Conservation (phyloP, 2,113 vertebrate genomes). For the Empidonax alnorum region DNA sequence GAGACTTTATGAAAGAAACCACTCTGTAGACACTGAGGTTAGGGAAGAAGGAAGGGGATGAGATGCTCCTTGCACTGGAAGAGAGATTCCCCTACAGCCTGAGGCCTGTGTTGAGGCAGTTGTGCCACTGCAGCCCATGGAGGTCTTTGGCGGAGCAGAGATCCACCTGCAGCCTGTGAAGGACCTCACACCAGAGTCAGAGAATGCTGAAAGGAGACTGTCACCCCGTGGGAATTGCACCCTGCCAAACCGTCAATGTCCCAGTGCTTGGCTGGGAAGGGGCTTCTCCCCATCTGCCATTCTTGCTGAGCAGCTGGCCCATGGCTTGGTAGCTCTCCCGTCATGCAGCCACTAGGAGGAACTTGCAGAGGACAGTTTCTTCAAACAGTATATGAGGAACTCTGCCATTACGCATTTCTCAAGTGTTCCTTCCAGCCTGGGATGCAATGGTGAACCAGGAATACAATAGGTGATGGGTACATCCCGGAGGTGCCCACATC, state of each 20-base stretch:
- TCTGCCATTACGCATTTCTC: background rate
- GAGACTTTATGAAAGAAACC: background rate
- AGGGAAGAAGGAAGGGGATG: background rate
- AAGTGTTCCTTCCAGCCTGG: background rate
- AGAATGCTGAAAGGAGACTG: background rate
- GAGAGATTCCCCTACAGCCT: background rate
- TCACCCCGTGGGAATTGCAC: fast-evolving
- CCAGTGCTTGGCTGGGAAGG: fast-evolving
- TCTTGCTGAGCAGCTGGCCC: background rate
- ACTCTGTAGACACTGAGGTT: background rate
- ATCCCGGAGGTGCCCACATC: background rate
- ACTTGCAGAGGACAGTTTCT: background rate
- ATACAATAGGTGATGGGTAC: fast-evolving
- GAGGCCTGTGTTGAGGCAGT: background rate
- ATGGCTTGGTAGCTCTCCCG: background rate
- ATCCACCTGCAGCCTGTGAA: background rate
- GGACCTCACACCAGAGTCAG: fast-evolving
- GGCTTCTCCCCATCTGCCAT: background rate
- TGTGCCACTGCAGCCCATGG: background rate
- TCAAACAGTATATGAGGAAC: background rate
- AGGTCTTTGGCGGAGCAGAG: background rate
- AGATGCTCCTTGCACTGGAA: fast-evolving
- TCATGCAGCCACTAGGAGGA: background rate
- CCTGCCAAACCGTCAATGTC: background rate
- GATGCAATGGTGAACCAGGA: fast-evolving